Percentiles rank a stretch among this genome's conserved stretches.
phyloP scores from a whole-genome alignment of 37 sponge, comb jelly and placozoan genomes.

The Theonella swinhoei region DNA sequence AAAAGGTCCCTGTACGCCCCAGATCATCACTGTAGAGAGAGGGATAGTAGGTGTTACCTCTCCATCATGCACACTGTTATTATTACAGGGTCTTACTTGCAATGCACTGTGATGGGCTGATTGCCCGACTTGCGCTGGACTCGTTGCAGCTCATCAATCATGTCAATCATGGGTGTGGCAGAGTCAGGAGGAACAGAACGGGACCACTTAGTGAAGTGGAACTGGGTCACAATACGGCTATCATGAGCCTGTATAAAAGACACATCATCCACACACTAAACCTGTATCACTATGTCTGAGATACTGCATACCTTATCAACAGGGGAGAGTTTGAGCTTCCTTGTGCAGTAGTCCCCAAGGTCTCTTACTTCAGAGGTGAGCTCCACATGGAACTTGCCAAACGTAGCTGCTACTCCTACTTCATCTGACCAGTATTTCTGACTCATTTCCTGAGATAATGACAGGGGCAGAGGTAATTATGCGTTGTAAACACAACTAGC shows the following conservation, averaged over 20 bases:
- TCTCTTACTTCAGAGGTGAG: conserved; percentile 43
- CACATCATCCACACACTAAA: too few relatives aligned
- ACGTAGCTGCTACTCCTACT: conserved; percentile 28
- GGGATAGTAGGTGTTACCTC: too few relatives aligned
- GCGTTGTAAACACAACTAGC: not conserved
- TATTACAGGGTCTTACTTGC: conserved; percentile 93
- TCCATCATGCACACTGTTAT: too few relatives aligned
- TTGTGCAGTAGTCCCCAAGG: conserved; percentile 53
- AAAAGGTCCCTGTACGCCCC: conserved; percentile 81
- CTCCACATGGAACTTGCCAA: conserved; percentile 58
- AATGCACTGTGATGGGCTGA: conserved; percentile 86
- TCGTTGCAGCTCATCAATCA: conserved; percentile 78
- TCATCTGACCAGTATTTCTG: conserved; percentile 79
- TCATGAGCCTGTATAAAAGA: conserved; percentile 60
- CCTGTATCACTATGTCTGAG: too few relatives aligned
- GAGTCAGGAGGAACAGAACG: conserved; percentile 49
- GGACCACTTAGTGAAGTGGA: conserved; percentile 87
- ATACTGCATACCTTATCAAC: conserved; percentile 62
- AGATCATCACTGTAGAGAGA: conserved; percentile 68
- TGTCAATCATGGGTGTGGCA: conserved; percentile 68
- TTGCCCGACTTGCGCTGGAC: conserved; percentile 88
- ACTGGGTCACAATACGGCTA: conserved; percentile 82
- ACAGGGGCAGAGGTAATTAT: too few relatives aligned
- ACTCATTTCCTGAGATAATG: conserved; percentile 65
- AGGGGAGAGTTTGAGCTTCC: conserved; percentile 72